phyloP scores from a whole-genome alignment of 2,888 invertebrate species.

The Megastigmus dorsalis region DNA sequence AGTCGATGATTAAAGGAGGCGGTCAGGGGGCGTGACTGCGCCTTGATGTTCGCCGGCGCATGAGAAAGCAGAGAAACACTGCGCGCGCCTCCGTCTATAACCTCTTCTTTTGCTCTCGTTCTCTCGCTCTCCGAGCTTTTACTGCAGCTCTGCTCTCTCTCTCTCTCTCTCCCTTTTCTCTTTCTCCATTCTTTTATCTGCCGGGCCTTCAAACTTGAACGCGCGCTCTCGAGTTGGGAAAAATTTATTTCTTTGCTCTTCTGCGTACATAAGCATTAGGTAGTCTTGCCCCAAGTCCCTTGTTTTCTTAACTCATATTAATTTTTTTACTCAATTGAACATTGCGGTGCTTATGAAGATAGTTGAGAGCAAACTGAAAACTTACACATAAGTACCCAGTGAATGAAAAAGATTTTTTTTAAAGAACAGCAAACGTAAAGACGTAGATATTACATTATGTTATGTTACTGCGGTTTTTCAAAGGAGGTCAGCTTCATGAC shows the following conservation, averaged over 20 bases:
- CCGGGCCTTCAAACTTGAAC: neutral
- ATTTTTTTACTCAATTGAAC: no score
- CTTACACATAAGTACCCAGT: no score
- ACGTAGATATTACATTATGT: no score
- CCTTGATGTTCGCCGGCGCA: slow-evolving; percentile 71
- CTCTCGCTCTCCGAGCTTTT: neutral
- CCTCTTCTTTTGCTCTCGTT: slow-evolving; percentile 14
- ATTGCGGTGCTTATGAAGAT: no score
- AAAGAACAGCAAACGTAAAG: no score
- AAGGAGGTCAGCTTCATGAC: no score
- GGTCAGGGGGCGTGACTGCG: slow-evolving; percentile 71
- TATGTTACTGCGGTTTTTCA: no score
- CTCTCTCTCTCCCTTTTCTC: neutral
- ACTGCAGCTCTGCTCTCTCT: neutral
- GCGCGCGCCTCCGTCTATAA: neutral
- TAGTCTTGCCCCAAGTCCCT: neutral
- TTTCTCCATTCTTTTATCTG: neutral
- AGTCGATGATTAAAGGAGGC: slow-evolving; percentile 74
- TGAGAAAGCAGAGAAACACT: slow-evolving; percentile 17
- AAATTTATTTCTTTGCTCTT: neutral
- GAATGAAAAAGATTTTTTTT: no score
- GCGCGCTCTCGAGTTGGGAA: neutral
- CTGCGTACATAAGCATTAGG: neutral
- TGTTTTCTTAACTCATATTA: slow-evolving; percentile 8
- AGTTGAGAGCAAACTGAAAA: no score